Conservation (phyloP, 1,140 invertebrate species). For the Diachasma alloeum region DNA sequence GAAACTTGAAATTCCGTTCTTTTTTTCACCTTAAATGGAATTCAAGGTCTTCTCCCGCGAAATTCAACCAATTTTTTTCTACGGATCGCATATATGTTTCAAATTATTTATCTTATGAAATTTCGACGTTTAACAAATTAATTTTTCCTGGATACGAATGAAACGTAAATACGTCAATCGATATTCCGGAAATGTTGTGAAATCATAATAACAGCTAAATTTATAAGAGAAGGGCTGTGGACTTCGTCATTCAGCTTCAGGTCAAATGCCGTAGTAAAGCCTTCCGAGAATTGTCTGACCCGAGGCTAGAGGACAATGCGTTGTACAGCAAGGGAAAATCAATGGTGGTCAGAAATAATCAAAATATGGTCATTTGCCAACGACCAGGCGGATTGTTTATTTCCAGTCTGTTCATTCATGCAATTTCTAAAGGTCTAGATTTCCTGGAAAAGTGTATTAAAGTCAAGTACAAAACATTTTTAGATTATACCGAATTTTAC, state of each 20-base stretch:
- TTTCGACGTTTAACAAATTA: too few species aligned
- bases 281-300: slow-evolving; percentile 31
- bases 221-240: slow-evolving; percentile 11
- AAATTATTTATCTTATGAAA: too few species aligned
- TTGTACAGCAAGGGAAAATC: slow-evolving; percentile 24
- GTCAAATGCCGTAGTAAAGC: slow-evolving; percentile 18
- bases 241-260: neutral
- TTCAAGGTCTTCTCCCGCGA: too few species aligned
- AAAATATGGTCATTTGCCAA: neutral
- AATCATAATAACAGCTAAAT: slow-evolving; percentile 30
- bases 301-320: slow-evolving; percentile 4
- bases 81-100: too few species aligned
- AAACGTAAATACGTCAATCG: too few species aligned
- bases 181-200: neutral
- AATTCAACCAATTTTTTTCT: too few species aligned
- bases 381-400: neutral
- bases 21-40: too few species aligned
- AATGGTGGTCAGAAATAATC: neutral
- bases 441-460: neutral
- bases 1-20: too few species aligned
- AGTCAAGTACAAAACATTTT: neutral
- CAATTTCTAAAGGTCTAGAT: neutral
- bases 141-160: too few species aligned
- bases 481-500: neutral
- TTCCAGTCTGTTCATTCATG: neutral